Evolutionary conservation across 92 coral and sea anemone species (phyloP), one percentile per base, ranked within the genome.

Genomic region (Porites divaricata): DNA sequence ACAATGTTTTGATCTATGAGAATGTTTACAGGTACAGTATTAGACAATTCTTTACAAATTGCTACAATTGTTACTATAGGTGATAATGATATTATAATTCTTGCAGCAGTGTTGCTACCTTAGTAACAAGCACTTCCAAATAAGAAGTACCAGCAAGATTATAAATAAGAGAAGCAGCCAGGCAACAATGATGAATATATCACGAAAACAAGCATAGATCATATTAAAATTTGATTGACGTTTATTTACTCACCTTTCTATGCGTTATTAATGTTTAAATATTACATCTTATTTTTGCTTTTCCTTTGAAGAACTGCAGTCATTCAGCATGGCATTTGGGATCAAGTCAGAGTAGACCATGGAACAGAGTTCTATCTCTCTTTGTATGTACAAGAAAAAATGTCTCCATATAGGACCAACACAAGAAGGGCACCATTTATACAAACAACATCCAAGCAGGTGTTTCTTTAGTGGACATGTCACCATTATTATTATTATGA

Each of bases 371-470:
- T 91, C 70, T 87, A 87, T 76, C 58, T 53, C 58, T 53, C 58
- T 14, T 53, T 53, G 15, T 53, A 53, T 76, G 56, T 80, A 71
- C 93, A 90, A 76, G 74, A 86, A 23, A 81, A 56, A 80, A 53
- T 86, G 58, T 53, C 58, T 10, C 13, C 58, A 10, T 53, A 53
- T 53, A 53, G 58, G 58, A 53, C 58, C 58, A 53, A 53, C 9
- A 11, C 58, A 53, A 53, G 58, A 53, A 53, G 58, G 15, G 58
- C 15, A 10, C 78, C 78, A 9, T 73, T 73, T 15, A 73, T 85
- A 21, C 90, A 89, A 72, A 85, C 93, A 68, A 72, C 88, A 41
- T 91, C 94, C 22, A 91, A 85, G 78, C 85, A 78, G 94, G 91
- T 91, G 54, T 75, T 52, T 72, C 59, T n/a, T 24, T 59, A 76